Conservation (phyloP, 2,113 vertebrate species). For the Melanerpes aurifrons region DNA sequence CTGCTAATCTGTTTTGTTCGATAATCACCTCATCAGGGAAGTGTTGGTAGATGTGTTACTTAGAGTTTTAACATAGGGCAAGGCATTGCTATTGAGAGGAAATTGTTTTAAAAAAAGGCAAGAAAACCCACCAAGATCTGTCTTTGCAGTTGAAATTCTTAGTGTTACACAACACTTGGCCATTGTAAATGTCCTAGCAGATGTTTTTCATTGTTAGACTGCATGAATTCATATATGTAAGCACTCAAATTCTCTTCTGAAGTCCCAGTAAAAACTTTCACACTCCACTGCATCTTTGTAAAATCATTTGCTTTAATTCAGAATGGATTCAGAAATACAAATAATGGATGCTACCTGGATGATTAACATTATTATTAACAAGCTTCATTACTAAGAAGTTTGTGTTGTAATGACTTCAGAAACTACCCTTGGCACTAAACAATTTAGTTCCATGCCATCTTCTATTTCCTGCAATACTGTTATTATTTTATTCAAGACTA, state of each 20-base stretch:
- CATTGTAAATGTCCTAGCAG: not conserved
- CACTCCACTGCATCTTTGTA: not conserved
- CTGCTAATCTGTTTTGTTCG: not conserved
- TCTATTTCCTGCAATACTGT: not conserved
- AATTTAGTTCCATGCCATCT: not conserved
- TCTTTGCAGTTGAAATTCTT: not conserved
- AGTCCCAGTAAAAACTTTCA: not conserved
- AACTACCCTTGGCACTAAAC: not conserved
- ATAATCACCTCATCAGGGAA: not conserved
- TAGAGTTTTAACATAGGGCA: not conserved
- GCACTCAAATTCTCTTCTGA: not conserved
- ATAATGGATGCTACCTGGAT: not conserved
- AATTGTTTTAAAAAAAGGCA: not conserved
- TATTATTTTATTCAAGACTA: not conserved
- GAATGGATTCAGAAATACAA: not conserved
- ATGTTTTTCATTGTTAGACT: not conserved
- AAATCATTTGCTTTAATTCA: not conserved
- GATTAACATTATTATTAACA: not conserved
- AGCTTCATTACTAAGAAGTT: not conserved
- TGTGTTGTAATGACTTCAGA: not conserved
- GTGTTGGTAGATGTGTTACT: not conserved
- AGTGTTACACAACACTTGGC: fast-evolving
- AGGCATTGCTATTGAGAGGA: not conserved
- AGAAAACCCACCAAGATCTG: not conserved
- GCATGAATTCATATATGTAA: not conserved